A percentile compares a stretch with the other conserved stretches of the same genome.
Evolutionary conservation across 2,113 vertebrate genomes (phyloP).

Genomic region (Tachysurus vachellii): DNA sequence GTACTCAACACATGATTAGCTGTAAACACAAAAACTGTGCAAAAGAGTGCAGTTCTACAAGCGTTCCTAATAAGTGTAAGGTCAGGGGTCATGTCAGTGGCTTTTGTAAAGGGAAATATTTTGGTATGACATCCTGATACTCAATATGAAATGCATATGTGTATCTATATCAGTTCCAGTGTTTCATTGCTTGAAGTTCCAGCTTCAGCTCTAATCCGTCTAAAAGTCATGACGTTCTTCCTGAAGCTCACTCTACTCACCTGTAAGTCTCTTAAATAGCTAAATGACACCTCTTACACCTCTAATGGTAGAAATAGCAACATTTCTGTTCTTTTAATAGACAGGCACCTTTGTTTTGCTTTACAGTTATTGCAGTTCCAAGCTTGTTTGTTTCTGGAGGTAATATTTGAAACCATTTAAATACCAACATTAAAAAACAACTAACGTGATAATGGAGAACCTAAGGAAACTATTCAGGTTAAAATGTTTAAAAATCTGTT

Average conservation of each 20-base stretch:
- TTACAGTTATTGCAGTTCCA: slow-evolving; percentile 1
- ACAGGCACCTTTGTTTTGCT: background rate
- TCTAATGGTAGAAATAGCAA: background rate
- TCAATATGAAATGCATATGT: background rate
- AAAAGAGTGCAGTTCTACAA: background rate
- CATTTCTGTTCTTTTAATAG: background rate
- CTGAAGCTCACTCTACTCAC: slow-evolving; percentile 23
- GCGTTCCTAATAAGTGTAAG: background rate
- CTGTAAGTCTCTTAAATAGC: slow-evolving; percentile 18
- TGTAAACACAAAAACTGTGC: too few relatives aligned
- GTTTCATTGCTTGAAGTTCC: background rate
- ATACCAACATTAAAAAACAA: background rate
- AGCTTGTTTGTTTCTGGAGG: background rate
- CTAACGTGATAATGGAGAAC: background rate
- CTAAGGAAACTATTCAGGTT: background rate
- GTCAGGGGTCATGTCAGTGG: background rate
- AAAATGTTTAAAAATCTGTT: background rate
- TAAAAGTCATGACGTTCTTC: background rate
- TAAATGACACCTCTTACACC: too few relatives aligned
- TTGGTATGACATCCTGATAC: background rate
- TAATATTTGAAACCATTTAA: background rate
- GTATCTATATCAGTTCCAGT: background rate
- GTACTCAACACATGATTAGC: too few relatives aligned
- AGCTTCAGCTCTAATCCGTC: background rate
- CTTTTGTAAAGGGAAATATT: background rate